Base-by-base conservation (phyloP, 2,797 vertebrate genomes). In the Hephaestus fuliginosus region DNA sequence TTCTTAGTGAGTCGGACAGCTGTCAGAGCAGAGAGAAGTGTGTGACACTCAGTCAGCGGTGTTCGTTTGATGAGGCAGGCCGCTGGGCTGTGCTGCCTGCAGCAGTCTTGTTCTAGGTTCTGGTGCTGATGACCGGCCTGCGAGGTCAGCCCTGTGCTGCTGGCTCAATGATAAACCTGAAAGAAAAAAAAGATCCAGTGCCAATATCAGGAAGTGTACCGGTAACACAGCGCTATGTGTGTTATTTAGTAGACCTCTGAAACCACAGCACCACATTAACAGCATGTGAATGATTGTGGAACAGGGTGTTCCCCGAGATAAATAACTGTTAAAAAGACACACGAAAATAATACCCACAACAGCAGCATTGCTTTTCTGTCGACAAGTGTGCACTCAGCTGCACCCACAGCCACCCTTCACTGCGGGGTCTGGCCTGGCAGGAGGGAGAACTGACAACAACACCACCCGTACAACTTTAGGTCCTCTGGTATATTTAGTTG, bases 1-100 rank as follows among this genome's bases (percentile, higher is more conserved):
- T 64, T 58, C 13, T 60, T 52, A 39, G 56, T 72, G 75, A 58
- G 62, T 46, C 14, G 44, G 75, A 84, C 83, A 83, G 69, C 83
- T 81, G 76, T 87, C 82, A 73, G 49, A 61, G 72, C 57, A 68
- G 75, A 55, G 53, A 44, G 30, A 44, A 8, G 48, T 52, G 53
- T 25, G 67, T 66, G 67, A 73, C 87, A 63, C 46, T 61, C 67
- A 44, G 73, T 75, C 74, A 41, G 76, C 64, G 36, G 49, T 33
- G 68, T 30, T 79, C 44, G 33, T 68, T 64, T 52, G 58, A 48
- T 17, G 15, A 48, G 55, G 41, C 52, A 25, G 65, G 46, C 70
- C 62, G 66, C 55, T 61, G 79, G 62, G 67, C 77, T 52, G 43
- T n/a, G 78, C n/a, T n/a, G 61, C 73, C 56, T 22, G 28, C 17